These are phyloP conservation scores for Bombus pascuorum DNA, from an alignment of 1,140 invertebrate genomes.

Conservation along the genomic window DNA sequence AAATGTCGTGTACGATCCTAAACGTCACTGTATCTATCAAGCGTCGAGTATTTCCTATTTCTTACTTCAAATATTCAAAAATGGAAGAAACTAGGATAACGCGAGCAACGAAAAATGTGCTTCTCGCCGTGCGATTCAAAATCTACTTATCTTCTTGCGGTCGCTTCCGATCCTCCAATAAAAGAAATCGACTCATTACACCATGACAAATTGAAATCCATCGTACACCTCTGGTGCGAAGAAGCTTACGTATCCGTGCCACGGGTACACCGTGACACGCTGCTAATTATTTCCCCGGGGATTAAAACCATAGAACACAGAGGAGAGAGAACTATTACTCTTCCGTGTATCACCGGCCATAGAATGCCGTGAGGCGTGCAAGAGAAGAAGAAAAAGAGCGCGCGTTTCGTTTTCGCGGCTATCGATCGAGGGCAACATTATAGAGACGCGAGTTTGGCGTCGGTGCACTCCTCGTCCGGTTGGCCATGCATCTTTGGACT, in stretches of 20 bases:
- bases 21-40: too few relatives aligned
- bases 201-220: neutral
- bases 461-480: constrained; percentile 52
- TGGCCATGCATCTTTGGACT: constrained; percentile 68
- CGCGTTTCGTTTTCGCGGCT: constrained; percentile 13
- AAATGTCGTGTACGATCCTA: too few relatives aligned
- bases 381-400: too few relatives aligned
- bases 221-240: neutral
- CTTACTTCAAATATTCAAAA: too few relatives aligned
- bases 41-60: too few relatives aligned
- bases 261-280: neutral
- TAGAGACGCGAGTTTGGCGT: constrained; percentile 63
- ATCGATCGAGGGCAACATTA: constrained; percentile 64
- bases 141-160: neutral
- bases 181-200: neutral
- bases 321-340: neutral
- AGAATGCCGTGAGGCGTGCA: neutral
- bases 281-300: constrained; percentile 3
- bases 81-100: neutral
- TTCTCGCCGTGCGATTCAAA: neutral
- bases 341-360: neutral
- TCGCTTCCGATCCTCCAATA: neutral
- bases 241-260: neutral
- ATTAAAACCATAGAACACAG: neutral
- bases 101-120: neutral